These are phyloP conservation scores for Urocynchramus pylzowi DNA, from an alignment of 2,113 vertebrate genomes.

Conservation along the genomic window DNA sequence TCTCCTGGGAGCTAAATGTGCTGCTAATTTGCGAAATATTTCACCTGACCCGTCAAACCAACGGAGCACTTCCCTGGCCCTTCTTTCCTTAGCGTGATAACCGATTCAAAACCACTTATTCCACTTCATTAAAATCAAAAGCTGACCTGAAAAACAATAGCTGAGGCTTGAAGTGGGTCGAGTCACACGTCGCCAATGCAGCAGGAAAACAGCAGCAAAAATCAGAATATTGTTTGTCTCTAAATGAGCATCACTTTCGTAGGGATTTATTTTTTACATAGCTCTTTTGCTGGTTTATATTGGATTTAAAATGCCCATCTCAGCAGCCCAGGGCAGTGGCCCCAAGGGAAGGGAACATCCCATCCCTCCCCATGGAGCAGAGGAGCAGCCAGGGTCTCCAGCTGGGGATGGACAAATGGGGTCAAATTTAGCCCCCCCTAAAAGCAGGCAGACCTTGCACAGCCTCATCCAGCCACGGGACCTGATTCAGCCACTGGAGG, in stretches of 20 bases:
- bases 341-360: not conserved
- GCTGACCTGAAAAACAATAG: not conserved
- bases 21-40: not conserved
- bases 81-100: not conserved
- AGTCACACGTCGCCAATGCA: not conserved
- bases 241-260: rapidly evolving
- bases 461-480: not conserved
- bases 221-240: not conserved
- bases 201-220: not conserved
- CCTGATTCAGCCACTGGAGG: rapidly evolving
- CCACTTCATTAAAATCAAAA: not conserved
- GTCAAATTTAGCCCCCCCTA: too few relatives aligned
- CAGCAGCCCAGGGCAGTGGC: not conserved
- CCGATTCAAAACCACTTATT: not conserved
- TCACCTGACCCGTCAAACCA: not conserved
- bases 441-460: not conserved
- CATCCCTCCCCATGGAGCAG: not conserved
- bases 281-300: rapidly evolving
- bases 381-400: not conserved
- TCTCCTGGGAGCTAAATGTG: not conserved
- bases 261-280: not conserved
- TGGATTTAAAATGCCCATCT: rapidly evolving
- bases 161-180: not conserved
- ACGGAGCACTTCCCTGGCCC: not conserved
- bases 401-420: rapidly evolving